Evolutionary conservation across 2,888 invertebrate genomes (phyloP).

Genomic region (Agrotis segetum): DNA sequence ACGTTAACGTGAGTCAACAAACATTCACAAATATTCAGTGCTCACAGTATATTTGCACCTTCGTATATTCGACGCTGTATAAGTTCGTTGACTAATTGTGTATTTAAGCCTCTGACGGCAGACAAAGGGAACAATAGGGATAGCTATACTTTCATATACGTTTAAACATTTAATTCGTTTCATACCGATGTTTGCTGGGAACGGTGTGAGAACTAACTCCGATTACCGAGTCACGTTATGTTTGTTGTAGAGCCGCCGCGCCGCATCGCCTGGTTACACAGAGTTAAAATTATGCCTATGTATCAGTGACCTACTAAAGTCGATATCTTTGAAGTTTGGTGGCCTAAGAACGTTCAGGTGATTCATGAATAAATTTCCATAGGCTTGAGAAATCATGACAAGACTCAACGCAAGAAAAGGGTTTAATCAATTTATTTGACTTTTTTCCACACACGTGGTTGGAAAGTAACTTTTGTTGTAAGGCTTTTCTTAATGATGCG

Average conservation of each 20-base stretch:
- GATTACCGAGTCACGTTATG: slow-evolving; percentile 16
- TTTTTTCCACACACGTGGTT: neutral
- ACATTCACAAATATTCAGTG: neutral
- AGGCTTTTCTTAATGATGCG: neutral
- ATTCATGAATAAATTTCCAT: slow-evolving; percentile 52
- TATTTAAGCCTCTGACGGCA: slow-evolving; percentile 17
- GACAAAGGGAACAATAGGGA: slow-evolving; percentile 25
- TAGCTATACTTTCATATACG: slow-evolving; percentile 4
- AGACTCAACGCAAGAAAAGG: slow-evolving; percentile 5
- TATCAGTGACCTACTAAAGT: slow-evolving; percentile 40
- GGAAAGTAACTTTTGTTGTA: neutral
- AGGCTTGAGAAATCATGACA: slow-evolving; percentile 21
- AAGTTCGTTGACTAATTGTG: slow-evolving; percentile 20
- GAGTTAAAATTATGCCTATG: slow-evolving; percentile 28
- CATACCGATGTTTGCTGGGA: slow-evolving; percentile 5
- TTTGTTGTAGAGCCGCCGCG: neutral
- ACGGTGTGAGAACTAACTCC: slow-evolving; percentile 10
- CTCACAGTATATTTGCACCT: slow-evolving; percentile 4
- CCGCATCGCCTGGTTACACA: neutral
- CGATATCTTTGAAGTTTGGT: slow-evolving; percentile 30
- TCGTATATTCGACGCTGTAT: neutral
- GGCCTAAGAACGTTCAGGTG: slow-evolving; percentile 34
- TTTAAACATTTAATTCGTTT: slow-evolving; percentile 19
- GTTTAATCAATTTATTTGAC: slow-evolving; percentile 21
- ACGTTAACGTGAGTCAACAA: neutral